Base-by-base conservation (phyloP, 64 coral and sea anemone genomes). In the Actinia equina region DNA sequence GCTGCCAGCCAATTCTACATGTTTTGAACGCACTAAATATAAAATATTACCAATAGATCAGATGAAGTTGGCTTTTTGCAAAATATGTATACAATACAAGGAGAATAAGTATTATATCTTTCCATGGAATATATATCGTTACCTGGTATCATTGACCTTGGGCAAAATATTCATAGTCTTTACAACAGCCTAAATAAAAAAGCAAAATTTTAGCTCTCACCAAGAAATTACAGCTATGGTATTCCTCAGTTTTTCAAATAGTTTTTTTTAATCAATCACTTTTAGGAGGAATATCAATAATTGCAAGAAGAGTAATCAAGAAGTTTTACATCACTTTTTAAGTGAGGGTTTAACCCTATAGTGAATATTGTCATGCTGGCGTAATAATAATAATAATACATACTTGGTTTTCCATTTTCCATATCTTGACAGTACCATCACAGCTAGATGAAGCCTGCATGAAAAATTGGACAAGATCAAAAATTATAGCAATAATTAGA, bases 371-470 rank as follows among this genome's bases (percentile, higher is more conserved):
- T 37, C 30, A 37, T 37, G 30, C 30, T 37, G 30, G 30, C 30
- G 30, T 37, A 37, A 37, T 37, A 37, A 37, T 37, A 37, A 20
- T 45, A 3, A 46, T 20, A 15, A 12, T 82, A 53, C 79, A 14
- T 43, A 99, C 96, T 90, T 99, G 97, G 83, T 95, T 90, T 67
- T 91, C 91, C 82, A 94, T 78, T 44, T 89, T 94, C 97, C 97
- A 99, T 20, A 99, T 90, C 80, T 95, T 99, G 5, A 99, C 88
- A 43, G 93, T 93, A 45, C 97, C 97, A 99, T 99, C 97, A 93
- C 97, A 99, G 83, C 93, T 93, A 80, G 97, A 95, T 77, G 97
- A 99, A 52, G 88, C 97, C 97, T 99, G 46, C 55, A 89, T 52
- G 59, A 79, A 53, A 59, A 57, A 7, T 41, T 30, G 5, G 1